These are phyloP conservation scores for Cheilosia pagana DNA, from an alignment of 2,888 invertebrate genomes.

Conservation along the genomic window DNA sequence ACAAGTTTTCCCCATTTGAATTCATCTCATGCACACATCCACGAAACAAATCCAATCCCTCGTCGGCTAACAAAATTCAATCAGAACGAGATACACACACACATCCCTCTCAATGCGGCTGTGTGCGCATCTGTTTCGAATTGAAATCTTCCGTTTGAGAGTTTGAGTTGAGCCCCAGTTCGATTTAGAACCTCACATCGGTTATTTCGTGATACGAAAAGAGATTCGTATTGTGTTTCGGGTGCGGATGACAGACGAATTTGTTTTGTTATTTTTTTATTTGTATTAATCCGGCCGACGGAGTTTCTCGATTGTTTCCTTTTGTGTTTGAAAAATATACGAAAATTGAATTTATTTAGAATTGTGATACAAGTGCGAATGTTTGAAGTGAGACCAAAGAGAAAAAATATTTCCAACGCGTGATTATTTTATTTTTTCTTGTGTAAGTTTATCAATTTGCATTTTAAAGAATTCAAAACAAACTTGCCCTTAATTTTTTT, in stretches of 20 bases:
- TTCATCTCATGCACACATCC: not conserved
- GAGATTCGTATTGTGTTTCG: constrained; percentile 38
- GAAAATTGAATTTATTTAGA: not conserved
- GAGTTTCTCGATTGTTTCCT: constrained; percentile 26
- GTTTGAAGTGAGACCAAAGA: constrained; percentile 38
- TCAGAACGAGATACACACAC: constrained; percentile 21
- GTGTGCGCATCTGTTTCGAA: constrained; percentile 45
- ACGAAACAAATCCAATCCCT: constrained; percentile 26
- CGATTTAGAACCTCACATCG: constrained; percentile 68
- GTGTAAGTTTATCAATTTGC: constrained; percentile 49
- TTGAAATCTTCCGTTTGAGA: constrained; percentile 19
- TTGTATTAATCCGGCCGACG: constrained; percentile 43
- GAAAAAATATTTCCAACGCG: constrained; percentile 5
- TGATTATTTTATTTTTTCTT: constrained; percentile 36
- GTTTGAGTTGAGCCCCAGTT: constrained; percentile 64
- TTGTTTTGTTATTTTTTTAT: not conserved
- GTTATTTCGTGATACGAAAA: constrained; percentile 49
- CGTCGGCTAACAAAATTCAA: constrained; percentile 22
- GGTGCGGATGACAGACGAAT: constrained; percentile 36
- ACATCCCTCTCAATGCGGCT: not conserved
- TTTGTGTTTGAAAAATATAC: not conserved
- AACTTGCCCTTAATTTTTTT: not conserved
- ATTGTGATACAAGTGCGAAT: constrained; percentile 33
- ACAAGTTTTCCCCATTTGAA: constrained; percentile 61
- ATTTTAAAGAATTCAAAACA: not conserved